Base-by-base conservation (phyloP, 1,140 invertebrate species). In the Tribolium madens region DNA sequence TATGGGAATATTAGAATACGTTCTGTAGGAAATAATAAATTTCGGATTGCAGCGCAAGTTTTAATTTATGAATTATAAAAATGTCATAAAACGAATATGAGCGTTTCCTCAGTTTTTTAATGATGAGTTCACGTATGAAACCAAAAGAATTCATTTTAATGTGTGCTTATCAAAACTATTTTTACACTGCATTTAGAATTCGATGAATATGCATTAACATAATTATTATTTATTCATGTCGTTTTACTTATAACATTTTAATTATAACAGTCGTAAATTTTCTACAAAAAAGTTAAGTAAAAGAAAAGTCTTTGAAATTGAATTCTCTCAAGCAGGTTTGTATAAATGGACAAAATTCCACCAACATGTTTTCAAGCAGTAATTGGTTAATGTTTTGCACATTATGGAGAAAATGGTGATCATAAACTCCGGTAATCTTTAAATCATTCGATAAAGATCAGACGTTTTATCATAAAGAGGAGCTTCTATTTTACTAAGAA, bases 11-110 rank as follows among this genome's bases (percentile, higher is more conserved):
- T 21, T 13, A 13, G 57, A 64, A 12, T 64, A 33, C 57, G 57
- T 31, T 33, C 15, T 33, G 57, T 33, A 64, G 57, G 57, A 64
- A 64, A 64, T 33, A 64, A 64, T 64, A 64, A 64, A 64, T 64
- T 64, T 64, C 13, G 36, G 9, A 64, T 64, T 64, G 57, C 57
- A 64, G 57, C 57, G 10, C n/a, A 33, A 33, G 21, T 2, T 64
- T 64, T 64, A 64, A 64, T 64, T 64, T 64, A 64, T 64, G 57
- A 33, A 64, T 64, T 64, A 64, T 64, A 64, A 64, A 64, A 33
- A 12, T 64, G 57, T 64, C 57, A 33, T 64, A 64, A 64, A 36
- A 64, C 7, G 57, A 33, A 64, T 64, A 33, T 64, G 17, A 64
- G 21, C 57, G 26, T 64, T 12, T 64, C 26, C 12, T 12, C 18